Evolutionary conservation across 2,797 vertebrate genomes (phyloP).

Genomic region (Tragelaphus eurycerus): DNA sequence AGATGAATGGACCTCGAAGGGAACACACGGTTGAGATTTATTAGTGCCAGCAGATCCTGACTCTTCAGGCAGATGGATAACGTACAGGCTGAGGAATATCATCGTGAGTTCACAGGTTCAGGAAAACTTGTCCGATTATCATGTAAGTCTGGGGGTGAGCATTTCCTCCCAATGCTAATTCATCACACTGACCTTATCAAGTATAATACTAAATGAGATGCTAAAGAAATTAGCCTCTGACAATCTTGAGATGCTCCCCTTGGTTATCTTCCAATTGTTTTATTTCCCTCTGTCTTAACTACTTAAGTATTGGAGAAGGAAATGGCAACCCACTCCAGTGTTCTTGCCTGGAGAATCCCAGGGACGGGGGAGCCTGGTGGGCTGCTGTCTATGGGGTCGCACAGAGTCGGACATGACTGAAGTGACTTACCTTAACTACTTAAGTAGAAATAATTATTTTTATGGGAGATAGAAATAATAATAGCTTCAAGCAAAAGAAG

Average conservation of each 20-base stretch:
- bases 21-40: background rate
- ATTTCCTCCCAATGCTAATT: background rate
- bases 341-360: too few species aligned
- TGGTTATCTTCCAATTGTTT: background rate
- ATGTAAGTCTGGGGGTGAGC: background rate
- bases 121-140: slow-evolving; percentile 4
- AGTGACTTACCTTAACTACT: background rate
- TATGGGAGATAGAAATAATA: background rate
- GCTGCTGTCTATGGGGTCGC: too few species aligned
- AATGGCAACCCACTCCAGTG: too few species aligned
- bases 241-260: background rate
- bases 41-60: slow-evolving; percentile 13
- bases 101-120: background rate
- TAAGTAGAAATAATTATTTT: background rate
- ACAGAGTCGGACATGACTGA: too few species aligned
- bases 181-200: slow-evolving; percentile 14
- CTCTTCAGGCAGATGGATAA: background rate
- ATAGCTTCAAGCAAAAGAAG: background rate
- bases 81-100: background rate
- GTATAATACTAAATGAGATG: background rate
- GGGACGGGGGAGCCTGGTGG: too few species aligned
- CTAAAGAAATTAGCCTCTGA: background rate
- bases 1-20: background rate
- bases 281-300: background rate
- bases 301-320: background rate